Evolutionary conservation across 2,888 invertebrate genomes (phyloP).

Genomic region (Chironomus riparius): DNA sequence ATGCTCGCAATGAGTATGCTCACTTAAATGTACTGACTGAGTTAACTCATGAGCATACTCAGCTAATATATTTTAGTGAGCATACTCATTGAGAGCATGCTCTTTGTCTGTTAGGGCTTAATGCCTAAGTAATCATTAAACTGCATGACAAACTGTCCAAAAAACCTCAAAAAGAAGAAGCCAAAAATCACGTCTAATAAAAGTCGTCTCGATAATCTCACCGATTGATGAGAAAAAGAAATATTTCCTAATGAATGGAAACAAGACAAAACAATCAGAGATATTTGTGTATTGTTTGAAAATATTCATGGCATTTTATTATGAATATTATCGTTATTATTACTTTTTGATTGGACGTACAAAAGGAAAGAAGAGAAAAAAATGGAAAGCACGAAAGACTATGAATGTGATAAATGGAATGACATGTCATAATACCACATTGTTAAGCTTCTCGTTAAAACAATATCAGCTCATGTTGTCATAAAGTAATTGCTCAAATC

Average conservation of each 20-base stretch:
- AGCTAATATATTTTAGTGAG: too few species aligned
- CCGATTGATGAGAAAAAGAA: neutral
- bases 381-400: neutral
- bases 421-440: neutral
- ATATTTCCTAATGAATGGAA: neutral
- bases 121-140: too few species aligned
- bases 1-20: too few species aligned
- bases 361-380: neutral
- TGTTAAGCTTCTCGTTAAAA: too few species aligned
- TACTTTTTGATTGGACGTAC: neutral
- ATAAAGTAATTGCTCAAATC: neutral
- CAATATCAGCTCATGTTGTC: too few species aligned
- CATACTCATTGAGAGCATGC: too few species aligned
- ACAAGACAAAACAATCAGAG: neutral
- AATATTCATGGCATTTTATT: neutral
- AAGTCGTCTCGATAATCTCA: neutral
- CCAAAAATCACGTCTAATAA: too few species aligned
- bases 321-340: neutral
- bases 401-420: neutral
- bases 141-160: too few species aligned
- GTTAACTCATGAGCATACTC: too few species aligned
- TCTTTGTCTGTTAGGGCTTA: too few species aligned
- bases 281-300: neutral
- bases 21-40: too few species aligned
- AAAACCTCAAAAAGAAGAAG: too few species aligned